phyloP scores from a whole-genome alignment of 2,797 vertebrate genomes.

The Lithobates sylvaticus region DNA sequence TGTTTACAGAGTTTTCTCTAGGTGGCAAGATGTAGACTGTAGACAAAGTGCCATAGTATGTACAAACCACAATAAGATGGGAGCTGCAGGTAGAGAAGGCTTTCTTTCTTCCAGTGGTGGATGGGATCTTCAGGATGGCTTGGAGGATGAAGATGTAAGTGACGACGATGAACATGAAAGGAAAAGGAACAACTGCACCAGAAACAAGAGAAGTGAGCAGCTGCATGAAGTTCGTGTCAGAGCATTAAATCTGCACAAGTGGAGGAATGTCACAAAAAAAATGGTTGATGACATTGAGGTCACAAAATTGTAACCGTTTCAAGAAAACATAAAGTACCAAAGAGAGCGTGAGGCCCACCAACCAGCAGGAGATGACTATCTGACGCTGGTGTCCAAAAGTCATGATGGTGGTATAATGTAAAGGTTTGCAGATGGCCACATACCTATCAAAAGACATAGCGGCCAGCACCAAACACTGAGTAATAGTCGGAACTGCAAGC shows the following conservation, averaged over 20 bases:
- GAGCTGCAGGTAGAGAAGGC: constrained; percentile 33
- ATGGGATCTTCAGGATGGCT: constrained; percentile 15
- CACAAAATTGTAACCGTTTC: constrained; percentile 4
- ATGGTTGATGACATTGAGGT: constrained; percentile 7
- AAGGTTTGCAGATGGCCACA: constrained; percentile 30
- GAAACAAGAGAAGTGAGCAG: constrained; percentile 7
- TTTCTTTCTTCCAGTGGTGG: constrained; percentile 2
- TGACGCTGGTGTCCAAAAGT: neutral
- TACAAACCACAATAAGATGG: constrained; percentile 8
- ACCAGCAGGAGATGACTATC: neutral
- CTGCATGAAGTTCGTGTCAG: neutral
- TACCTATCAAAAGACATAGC: constrained; percentile 32
- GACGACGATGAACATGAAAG: neutral
- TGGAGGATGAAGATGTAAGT: constrained; percentile 14
- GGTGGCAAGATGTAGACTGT: constrained; percentile 17
- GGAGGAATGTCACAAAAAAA: constrained; percentile 23
- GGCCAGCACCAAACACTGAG: constrained; percentile 52
- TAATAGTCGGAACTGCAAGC: constrained; percentile 35
- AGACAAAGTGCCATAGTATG: constrained; percentile 5
- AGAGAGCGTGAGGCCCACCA: neutral
- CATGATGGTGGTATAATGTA: constrained; percentile 26
- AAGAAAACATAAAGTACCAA: neutral
- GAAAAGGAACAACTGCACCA: neutral
- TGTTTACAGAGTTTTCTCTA: neutral
- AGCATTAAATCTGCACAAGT: constrained; percentile 1